Percentiles rank a stretch among this genome's conserved stretches.
phyloP scores from a whole-genome alignment of 2,888 invertebrate species.

The Bimastos eiseni region DNA sequence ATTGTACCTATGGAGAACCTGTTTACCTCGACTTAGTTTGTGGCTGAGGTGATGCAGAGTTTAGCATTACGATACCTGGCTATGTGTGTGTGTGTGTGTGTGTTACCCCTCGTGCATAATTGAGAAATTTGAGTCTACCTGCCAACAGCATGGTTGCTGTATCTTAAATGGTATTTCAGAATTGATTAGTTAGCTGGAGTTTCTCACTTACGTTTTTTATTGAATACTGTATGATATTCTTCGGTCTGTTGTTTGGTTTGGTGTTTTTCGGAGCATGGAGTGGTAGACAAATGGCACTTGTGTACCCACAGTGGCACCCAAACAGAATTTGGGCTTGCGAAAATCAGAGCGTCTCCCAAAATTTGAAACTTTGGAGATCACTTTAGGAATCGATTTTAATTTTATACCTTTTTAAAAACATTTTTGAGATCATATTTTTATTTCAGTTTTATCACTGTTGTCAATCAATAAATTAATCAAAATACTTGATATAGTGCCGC shows the following conservation, averaged over 20 bases:
- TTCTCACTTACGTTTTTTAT: background rate
- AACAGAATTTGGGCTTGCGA: too few relatives aligned
- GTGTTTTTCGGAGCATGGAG: background rate
- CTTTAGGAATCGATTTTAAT: too few relatives aligned
- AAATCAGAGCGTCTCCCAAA: too few relatives aligned
- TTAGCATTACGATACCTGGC: background rate
- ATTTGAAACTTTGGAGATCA: too few relatives aligned
- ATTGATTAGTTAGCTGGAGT: background rate
- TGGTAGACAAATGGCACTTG: too few relatives aligned
- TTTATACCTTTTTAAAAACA: too few relatives aligned
- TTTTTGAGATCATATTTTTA: too few relatives aligned
- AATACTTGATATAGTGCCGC: too few relatives aligned
- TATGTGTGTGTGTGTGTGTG: background rate
- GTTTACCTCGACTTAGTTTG: background rate
- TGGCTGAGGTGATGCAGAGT: background rate
- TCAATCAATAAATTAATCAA: too few relatives aligned
- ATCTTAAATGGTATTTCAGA: background rate
- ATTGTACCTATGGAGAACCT: background rate
- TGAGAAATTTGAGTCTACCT: background rate
- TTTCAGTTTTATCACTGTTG: too few relatives aligned
- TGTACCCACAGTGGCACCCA: too few relatives aligned
- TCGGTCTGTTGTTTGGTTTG: background rate
- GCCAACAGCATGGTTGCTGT: background rate
- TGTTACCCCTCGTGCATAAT: background rate
- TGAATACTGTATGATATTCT: conserved; percentile 2